Base-by-base conservation (phyloP, 2,888 invertebrate species). In the Synergus gifuensis region DNA sequence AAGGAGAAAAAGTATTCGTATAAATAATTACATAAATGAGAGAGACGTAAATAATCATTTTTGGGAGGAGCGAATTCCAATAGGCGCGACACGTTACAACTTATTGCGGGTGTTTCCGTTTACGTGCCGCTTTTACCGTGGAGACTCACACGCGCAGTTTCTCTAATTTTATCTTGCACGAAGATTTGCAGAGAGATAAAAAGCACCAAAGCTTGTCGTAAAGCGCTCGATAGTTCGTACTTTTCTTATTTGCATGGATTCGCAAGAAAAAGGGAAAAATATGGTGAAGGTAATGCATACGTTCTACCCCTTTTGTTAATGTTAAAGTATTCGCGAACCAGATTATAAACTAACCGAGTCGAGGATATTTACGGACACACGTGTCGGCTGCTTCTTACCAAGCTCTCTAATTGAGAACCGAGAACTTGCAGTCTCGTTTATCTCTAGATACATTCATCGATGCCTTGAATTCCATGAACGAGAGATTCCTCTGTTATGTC, bases 291-390 rank as follows among this genome's bases (percentile, higher is more conserved):
- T 46, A 18, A 76, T 67, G 69, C 78, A 73, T 77, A 79, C 78
- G 78, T 82, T 78, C 77, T 76, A 81, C 79, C 81, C 79, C 81
- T 83, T 83, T 83, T 83, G 82, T 83, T 82, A 81, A 82, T 82
- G 80, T 83, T 81, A 78, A 84, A 82, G 82, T 82, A 82, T 80
- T 83, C 82, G 83, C 81, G 42, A 54, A 76, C 76, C 82, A 83
- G 82, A 83, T 83, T 84, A 82, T 84, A 83, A 82, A 84, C 84
- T 78, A 83, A 83, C 83, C 81, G 73, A 76, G 82, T 69, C 81
- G 82, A 77, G 82, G 83, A 79, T 83, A 84, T 82, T 84, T 84
- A 84, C 80, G 82, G 81, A 84, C 81, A 81, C 80, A 82, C 81
- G 84, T 84, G 84, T 84, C 81, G 81, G 82, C 81, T 82, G 81